Percentiles rank a stretch among this genome's conserved stretches.
These are phyloP conservation scores for Sorex araneus DNA, from an alignment of 2,113 vertebrate species.

Conservation along the genomic window DNA sequence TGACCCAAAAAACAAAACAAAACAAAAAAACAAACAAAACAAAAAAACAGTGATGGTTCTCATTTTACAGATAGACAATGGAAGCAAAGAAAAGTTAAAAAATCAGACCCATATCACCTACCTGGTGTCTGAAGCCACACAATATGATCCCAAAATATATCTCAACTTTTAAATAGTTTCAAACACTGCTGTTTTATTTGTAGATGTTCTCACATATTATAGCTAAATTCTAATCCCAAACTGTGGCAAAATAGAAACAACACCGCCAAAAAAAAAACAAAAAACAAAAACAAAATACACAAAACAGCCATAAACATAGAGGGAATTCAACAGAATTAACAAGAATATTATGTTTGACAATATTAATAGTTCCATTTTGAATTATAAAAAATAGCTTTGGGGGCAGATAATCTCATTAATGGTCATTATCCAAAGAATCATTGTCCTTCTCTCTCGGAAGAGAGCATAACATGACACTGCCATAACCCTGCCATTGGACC, in stretches of 20 bases:
- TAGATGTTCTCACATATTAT: not conserved
- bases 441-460: no score
- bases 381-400: slow-evolving; percentile 29
- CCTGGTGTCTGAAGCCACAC: not conserved
- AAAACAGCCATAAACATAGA: slow-evolving; percentile 7
- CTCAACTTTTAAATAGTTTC: slow-evolving; percentile 12
- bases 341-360: slow-evolving; percentile 31
- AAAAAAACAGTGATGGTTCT: not conserved
- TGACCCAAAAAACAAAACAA: no score
- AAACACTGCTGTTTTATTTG: slow-evolving; percentile 13
- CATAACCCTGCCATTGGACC: no score
- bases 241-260: no score
- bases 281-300: no score
- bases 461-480: no score
- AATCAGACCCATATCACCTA: not conserved
- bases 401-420: not conserved
- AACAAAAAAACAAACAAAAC: no score
- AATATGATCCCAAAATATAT: not conserved
- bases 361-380: slow-evolving; percentile 16
- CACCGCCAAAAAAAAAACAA: not conserved
- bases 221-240: no score
- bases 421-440: no score
- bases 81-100: not conserved
- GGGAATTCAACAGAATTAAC: slow-evolving; percentile 7
- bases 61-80: slow-evolving; percentile 9